These are phyloP conservation scores for Tetrao urogallus DNA, from an alignment of 2,113 vertebrate genomes.

Conservation along the genomic window DNA sequence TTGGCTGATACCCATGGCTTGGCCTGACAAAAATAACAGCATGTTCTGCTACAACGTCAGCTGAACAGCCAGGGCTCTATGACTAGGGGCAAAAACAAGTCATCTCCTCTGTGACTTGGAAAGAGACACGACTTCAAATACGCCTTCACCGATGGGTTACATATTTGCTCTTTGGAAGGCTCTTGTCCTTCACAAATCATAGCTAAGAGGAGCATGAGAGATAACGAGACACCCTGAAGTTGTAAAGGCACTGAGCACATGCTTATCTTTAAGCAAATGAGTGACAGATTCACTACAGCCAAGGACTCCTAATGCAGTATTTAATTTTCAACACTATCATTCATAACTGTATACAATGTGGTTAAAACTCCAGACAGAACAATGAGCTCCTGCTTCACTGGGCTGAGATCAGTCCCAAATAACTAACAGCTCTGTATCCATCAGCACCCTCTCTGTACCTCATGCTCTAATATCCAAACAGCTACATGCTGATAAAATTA, in stretches of 20 bases:
- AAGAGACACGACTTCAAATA: neutral
- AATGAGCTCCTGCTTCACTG: neutral
- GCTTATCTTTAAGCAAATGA: neutral
- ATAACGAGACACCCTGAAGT: neutral
- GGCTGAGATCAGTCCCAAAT: neutral
- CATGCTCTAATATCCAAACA: neutral
- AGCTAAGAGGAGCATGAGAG: neutral
- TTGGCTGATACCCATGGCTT: neutral
- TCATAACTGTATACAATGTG: neutral
- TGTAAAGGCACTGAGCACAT: neutral
- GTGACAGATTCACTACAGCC: neutral
- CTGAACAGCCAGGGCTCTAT: neutral
- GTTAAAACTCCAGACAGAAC: neutral
- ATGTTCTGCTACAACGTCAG: neutral
- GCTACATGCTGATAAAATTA: neutral
- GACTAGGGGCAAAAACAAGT: neutral
- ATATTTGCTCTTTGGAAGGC: neutral
- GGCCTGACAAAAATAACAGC: neutral
- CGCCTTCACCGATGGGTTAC: fast-evolving
- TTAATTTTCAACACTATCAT: neutral
- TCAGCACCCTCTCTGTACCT: neutral
- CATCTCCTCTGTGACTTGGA: neutral
- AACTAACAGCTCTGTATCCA: too few species aligned
- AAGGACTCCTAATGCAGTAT: neutral
- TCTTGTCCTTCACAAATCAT: neutral